Conservation (phyloP, 1,140 invertebrate species). For the Dinoponera quadriceps region DNA sequence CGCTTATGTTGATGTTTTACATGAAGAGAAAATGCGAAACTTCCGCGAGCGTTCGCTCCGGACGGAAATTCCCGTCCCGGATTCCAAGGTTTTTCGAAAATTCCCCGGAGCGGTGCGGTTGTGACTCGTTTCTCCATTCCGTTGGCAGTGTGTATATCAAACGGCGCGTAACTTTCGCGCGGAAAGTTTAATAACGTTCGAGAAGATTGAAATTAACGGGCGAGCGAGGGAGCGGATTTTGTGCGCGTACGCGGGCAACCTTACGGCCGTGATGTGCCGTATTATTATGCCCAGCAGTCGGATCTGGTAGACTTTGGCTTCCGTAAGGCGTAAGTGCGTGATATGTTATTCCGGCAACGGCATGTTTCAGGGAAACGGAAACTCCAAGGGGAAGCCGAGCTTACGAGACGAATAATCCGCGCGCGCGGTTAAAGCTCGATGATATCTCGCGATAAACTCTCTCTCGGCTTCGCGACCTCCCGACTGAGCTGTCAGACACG, state of each 20-base stretch:
- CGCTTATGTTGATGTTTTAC: no score
- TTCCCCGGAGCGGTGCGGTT: conserved; percentile 44
- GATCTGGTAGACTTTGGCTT: conserved; percentile 25
- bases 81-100: conserved; percentile 69
- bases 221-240: conserved; percentile 52
- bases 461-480: neutral
- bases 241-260: conserved; percentile 10
- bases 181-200: conserved; percentile 70
- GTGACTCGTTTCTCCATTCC: conserved; percentile 40
- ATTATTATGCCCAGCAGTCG: conserved; percentile 52
- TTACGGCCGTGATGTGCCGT: conserved; percentile 9
- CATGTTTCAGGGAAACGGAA: neutral
- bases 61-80: conserved; percentile 40
- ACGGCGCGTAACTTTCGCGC: conserved; percentile 24
- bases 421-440: conserved; percentile 20
- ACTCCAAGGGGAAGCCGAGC: conserved; percentile 1
- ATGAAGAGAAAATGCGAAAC: neutral
- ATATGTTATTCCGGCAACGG: conserved; percentile 29
- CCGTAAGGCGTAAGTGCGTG: neutral
- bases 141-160: conserved; percentile 5
- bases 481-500: conserved; percentile 9
- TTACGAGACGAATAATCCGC: conserved; percentile 53
- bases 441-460: conserved; percentile 42
- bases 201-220: conserved; percentile 53
- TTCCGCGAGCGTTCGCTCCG: conserved; percentile 17